Evolutionary conservation across 1,140 invertebrate genomes (phyloP).

Genomic region (Philopotamus ludificatus): DNA sequence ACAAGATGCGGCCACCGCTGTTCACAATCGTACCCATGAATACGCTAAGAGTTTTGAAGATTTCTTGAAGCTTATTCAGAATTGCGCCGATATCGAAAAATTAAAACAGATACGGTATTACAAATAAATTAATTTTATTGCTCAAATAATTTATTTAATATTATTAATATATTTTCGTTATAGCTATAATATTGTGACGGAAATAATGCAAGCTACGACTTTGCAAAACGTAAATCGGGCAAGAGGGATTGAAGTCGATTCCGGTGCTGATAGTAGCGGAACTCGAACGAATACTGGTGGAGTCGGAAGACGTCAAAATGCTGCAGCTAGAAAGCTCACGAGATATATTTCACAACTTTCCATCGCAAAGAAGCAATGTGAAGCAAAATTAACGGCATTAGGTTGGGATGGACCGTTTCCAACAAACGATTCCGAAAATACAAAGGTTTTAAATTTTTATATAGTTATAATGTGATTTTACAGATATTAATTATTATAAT

Average conservation of each 20-base stretch:
- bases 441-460: slow-evolving; percentile 45
- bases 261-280: slow-evolving; percentile 57
- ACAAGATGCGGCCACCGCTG: slow-evolving; percentile 72
- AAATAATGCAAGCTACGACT: slow-evolving; percentile 91
- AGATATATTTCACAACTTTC: slow-evolving; percentile 80
- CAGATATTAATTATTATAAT: slow-evolving; percentile 28
- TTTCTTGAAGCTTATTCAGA: slow-evolving; percentile 82
- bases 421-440: slow-evolving; percentile 50
- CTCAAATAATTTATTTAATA: neutral
- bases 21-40: slow-evolving; percentile 79
- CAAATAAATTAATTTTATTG: slow-evolving; percentile 37
- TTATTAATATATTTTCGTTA: slow-evolving; percentile 20
- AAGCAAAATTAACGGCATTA: slow-evolving; percentile 71
- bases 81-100: slow-evolving; percentile 76
- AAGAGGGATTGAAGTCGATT: slow-evolving; percentile 74
- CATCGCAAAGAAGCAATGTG: slow-evolving; percentile 80
- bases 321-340: slow-evolving; percentile 70
- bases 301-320: slow-evolving; percentile 66
- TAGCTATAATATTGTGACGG: slow-evolving; percentile 83
- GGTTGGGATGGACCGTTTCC: slow-evolving; percentile 79
- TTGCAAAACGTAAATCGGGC: slow-evolving; percentile 84
- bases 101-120: slow-evolving; percentile 74
- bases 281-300: slow-evolving; percentile 46
- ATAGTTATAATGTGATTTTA: neutral
- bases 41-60: slow-evolving; percentile 89